Base-by-base conservation (phyloP, 2,797 vertebrate species). In the Stomatorhinus walkeri region DNA sequence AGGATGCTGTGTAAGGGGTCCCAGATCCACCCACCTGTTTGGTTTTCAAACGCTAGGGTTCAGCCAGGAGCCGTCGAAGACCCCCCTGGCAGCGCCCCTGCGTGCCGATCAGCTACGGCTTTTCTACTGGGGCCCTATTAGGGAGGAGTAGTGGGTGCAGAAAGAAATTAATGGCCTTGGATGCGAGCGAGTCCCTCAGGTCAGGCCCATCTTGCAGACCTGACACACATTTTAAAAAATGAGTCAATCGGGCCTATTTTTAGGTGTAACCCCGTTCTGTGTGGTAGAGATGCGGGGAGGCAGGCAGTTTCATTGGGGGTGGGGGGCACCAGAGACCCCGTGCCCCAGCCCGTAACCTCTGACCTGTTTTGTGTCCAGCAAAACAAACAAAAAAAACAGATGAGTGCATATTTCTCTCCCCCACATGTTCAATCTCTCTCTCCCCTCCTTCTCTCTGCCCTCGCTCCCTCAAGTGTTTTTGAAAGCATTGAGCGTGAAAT, bases 141-240 rank as follows among this genome's bases (percentile, higher is more conserved):
- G 91, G 90, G 89, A 89, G 89, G 51, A 87, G 88, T 51, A 87
- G 64, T 19, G 10, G 87, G 89, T 46, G 76, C 89, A 87, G 87
- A 90, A 64, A 89, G 89, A 90, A 88, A 92, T 90, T 28, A 92
- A 92, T 89, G 89, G 76, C 83, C 87, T 89, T 59, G 43, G 90
- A 90, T 91, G 85, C 72, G 85, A 89, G 89, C 19, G 0, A 89
- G 87, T 91, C 91, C 91, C 90, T 54, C 43, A 89, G 89, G 92
- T 89, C 72, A 92, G 8, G 88, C 68, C 48, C 79, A 10, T 90
- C n/a, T 61, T 85, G 87, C 89, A 89, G 88, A 79, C 79, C 43
- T 61, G 87, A 88, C 83, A 83, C 51, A 61, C 28, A 51, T 88
- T 56, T 51, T 32, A 40, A 72, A 87, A 68, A 68, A 83, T 32